Percentiles rank a stretch among this genome's conserved stretches.
Conservation (phyloP, 1,140 invertebrate species). For the Xylocopa sonorina region DNA sequence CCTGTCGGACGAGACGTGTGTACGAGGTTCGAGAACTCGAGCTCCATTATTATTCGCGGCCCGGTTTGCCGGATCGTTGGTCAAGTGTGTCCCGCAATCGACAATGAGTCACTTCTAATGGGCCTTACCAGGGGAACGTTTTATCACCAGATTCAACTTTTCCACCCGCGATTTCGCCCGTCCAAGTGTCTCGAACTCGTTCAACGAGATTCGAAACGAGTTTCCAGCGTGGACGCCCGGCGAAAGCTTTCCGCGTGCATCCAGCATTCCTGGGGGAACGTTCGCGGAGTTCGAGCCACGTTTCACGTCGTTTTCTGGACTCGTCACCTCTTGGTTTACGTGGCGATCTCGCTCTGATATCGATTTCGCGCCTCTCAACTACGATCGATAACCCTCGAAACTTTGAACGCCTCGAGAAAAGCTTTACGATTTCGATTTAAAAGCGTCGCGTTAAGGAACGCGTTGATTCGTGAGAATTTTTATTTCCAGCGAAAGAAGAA, state of each 20-base stretch:
- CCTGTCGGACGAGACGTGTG: too few species aligned
- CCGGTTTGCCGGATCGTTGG: not conserved
- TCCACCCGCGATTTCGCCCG: not conserved
- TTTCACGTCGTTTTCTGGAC: not conserved
- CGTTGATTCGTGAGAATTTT: not conserved
- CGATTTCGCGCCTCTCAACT: not conserved
- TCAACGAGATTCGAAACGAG: not conserved
- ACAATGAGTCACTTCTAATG: not conserved
- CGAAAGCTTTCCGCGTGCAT: not conserved
- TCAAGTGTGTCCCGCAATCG: not conserved
- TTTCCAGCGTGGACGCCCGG: not conserved
- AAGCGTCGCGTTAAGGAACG: too few species aligned
- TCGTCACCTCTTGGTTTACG: not conserved
- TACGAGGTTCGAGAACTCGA: not conserved
- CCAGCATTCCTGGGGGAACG: not conserved
- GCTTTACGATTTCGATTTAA: too few species aligned
- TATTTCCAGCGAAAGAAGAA: not conserved
- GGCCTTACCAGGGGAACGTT: not conserved
- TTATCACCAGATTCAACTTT: not conserved
- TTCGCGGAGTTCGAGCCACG: not conserved
- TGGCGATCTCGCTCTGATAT: too few species aligned
- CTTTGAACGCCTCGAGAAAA: too few species aligned
- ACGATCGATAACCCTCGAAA: not conserved
- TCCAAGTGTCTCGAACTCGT: not conserved
- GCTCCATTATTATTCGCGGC: not conserved